These are phyloP conservation scores for Callaeas wilsoni DNA, from an alignment of 2,113 vertebrate species.

Conservation along the genomic window DNA sequence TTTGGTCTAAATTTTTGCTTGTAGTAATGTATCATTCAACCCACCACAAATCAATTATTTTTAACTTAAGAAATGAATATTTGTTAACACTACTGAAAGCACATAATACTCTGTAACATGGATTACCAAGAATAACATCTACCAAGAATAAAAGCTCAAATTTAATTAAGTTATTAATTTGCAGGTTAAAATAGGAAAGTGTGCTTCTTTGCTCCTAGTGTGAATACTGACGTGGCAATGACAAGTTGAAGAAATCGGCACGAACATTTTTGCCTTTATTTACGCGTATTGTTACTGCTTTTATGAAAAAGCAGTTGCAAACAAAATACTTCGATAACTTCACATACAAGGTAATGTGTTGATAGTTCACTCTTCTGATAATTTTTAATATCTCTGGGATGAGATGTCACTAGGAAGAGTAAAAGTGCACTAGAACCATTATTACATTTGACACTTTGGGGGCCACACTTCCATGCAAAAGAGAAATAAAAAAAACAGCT, in stretches of 20 bases:
- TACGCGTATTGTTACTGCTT: neutral
- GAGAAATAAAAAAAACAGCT: neutral
- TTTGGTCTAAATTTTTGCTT: neutral
- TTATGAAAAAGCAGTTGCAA: neutral
- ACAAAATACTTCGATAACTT: neutral
- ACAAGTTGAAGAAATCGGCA: neutral
- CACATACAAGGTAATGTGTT: neutral
- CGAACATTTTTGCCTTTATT: neutral
- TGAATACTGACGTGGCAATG: neutral
- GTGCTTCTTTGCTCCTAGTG: neutral
- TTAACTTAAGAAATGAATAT: neutral
- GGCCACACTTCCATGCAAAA: neutral
- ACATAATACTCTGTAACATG: neutral
- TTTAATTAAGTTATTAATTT: neutral
- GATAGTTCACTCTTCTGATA: neutral
- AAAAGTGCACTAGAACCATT: neutral
- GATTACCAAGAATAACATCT: neutral
- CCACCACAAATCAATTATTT: neutral
- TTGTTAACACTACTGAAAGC: neutral
- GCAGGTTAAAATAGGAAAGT: neutral
- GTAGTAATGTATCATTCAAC: neutral
- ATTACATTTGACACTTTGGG: neutral
- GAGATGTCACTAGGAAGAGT: neutral
- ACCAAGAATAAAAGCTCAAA: neutral
- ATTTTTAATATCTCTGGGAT: neutral